Evolutionary conservation across 2,113 vertebrate genomes (phyloP).

Genomic region (Galemys pyrenaicus): DNA sequence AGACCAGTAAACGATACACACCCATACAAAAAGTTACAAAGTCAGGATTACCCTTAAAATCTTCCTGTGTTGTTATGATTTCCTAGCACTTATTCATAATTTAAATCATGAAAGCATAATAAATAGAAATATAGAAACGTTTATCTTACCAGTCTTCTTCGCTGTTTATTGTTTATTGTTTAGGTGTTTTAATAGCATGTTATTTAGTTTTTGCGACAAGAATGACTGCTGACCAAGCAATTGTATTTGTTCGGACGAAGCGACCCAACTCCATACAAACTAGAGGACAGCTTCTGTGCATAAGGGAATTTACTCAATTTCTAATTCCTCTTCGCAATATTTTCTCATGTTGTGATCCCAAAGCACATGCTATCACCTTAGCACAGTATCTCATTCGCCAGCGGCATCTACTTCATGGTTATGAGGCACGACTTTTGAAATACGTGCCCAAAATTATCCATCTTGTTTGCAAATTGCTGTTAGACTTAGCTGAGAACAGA

Average conservation of each 20-base stretch:
- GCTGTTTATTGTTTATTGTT: conserved; percentile 39
- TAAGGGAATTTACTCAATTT: conserved; percentile 96
- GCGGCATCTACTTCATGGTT: conserved; percentile 96
- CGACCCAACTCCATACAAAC: conserved; percentile 97
- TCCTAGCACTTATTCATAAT: conserved; percentile 25
- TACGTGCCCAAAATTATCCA: conserved; percentile 95
- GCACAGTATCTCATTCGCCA: conserved; percentile 95
- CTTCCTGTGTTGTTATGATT: background rate
- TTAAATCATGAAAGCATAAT: background rate
- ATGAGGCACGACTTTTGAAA: conserved; percentile 95
- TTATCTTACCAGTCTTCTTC: conserved; percentile 24
- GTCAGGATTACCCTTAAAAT: background rate
- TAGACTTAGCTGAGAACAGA: conserved; percentile 93
- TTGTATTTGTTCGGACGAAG: conserved; percentile 96
- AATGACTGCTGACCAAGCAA: conserved; percentile 97
- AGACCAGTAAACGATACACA: background rate
- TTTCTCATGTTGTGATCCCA: conserved; percentile 93
- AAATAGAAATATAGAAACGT: background rate
- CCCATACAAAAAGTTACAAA: background rate
- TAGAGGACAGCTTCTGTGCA: conserved; percentile 94
- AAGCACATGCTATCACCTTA: conserved; percentile 90
- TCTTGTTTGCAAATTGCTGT: conserved; percentile 91
- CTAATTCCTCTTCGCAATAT: conserved; percentile 92
- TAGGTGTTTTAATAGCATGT: conserved; percentile 96
- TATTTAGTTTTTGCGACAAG: conserved; percentile 96